Base-by-base conservation (phyloP, 1,140 invertebrate genomes). In the Scylla paramamosain region DNA sequence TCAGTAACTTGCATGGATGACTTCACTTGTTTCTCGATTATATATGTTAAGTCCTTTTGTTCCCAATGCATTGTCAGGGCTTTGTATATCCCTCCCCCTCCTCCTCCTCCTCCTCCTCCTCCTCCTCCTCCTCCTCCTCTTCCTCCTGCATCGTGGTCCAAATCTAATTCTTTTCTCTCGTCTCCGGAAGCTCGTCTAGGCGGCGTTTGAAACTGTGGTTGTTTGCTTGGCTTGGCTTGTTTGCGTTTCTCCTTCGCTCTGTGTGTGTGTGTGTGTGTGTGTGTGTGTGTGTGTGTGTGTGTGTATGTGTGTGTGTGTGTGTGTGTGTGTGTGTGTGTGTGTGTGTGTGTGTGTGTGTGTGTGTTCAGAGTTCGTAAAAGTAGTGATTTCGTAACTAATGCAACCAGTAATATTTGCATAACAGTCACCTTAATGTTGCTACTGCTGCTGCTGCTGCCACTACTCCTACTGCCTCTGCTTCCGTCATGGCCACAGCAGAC, bases 1-100 rank as follows among this genome's bases (percentile, higher is more conserved):
- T 77, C 67, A n/a, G n/a, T 77, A 77, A n/a, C 52, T 59, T 77
- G 67, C 67, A 77, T 77, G 67, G 67, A n/a, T 77, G 67, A 77
- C 20, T 77, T 77, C 52, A n/a, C n/a, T 77, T 77, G 12, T 77
- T n/a, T n/a, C 67, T 25, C 20, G 67, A 77, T 77, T 77, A 77
- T 77, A 77, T 77, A 77, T 77, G 67, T 77, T 77, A 77, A 77
- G 67, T 77, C 67, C 12, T n/a, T 77, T 77, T 77, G 67, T 77
- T 77, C 25, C 67, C 6, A 0, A 77, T 77, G 67, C 67, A 77
- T 77, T 77, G 67, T n/a, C 67, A 25, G 59, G 59, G 3, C 59
- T 67, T 67, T 67, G 59, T 67, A 3, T 77, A 77, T n/a, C 67
- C 31, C 39, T 31, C 28, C 31, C 45, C 31, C 91, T 83, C 91